Conservation (phyloP, 2,888 invertebrate genomes). For the Catocala nupta region DNA sequence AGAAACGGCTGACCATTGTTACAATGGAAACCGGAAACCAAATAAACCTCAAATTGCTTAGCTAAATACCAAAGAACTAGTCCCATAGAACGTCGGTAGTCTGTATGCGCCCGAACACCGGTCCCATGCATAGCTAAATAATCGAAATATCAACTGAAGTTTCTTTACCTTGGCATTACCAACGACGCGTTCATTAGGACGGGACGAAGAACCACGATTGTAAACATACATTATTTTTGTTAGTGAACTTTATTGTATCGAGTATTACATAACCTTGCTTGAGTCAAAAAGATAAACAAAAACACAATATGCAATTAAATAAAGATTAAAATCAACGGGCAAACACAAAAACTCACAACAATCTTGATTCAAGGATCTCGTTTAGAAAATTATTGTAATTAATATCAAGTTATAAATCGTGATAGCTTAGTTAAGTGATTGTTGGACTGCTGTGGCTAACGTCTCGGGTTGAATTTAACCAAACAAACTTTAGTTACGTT, state of each 20-base stretch:
- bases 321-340: slow-evolving; percentile 45
- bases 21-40: neutral
- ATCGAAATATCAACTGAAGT: slow-evolving; percentile 51
- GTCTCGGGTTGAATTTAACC: too few relatives aligned
- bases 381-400: slow-evolving; percentile 29
- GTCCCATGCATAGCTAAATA: slow-evolving; percentile 45
- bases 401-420: slow-evolving; percentile 11
- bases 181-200: slow-evolving; percentile 41
- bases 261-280: slow-evolving; percentile 51
- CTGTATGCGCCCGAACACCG: slow-evolving; percentile 19
- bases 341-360: slow-evolving; percentile 38
- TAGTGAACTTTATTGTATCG: slow-evolving; percentile 44
- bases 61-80: neutral
- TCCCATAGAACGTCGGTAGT: slow-evolving; percentile 15
- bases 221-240: slow-evolving; percentile 45
- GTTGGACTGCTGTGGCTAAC: too few relatives aligned
- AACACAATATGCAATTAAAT: slow-evolving; percentile 59
- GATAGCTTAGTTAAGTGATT: too few relatives aligned
- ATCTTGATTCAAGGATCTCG: slow-evolving; percentile 31
- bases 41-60: neutral
- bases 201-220: slow-evolving; percentile 26
- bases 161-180: slow-evolving; percentile 55
- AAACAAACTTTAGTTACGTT: too few relatives aligned
- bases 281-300: slow-evolving; percentile 45
- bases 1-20: neutral